Conservation (phyloP, 2,797 vertebrate genomes). For the Oreochromis grahami region DNA sequence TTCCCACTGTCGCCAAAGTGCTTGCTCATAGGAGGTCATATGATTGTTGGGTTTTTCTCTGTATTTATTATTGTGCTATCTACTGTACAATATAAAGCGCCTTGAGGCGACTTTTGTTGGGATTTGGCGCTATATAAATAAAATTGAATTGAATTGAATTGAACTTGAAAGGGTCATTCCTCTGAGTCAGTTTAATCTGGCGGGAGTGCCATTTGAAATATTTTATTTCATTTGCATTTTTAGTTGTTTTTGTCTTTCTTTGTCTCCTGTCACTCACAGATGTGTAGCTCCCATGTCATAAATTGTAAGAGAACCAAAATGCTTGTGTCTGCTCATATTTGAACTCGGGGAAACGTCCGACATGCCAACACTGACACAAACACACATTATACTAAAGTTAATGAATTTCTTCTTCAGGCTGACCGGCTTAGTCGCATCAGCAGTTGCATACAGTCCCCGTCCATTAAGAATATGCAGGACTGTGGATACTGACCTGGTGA, state of each 20-base stretch:
- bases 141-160: too few species aligned
- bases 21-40: too few species aligned
- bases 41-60: too few species aligned
- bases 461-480: neutral
- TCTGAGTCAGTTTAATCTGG: neutral
- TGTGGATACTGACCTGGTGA: neutral
- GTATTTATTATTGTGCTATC: too few species aligned
- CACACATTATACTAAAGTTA: neutral
- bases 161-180: neutral
- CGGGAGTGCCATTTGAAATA: neutral
- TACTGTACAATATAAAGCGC: too few species aligned
- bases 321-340: neutral
- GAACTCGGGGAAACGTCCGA: neutral
- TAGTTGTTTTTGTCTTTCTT: neutral
- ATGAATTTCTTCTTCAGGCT: neutral
- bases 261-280: neutral
- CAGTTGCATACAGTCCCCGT: neutral
- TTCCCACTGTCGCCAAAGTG: too few species aligned
- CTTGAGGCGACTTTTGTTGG: too few species aligned
- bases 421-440: neutral
- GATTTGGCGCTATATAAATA: too few species aligned
- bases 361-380: neutral
- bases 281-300: neutral
- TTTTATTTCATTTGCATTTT: too few species aligned
- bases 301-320: neutral